Conservation (phyloP, 1,140 invertebrate genomes). For the Latrodectus geometricus region DNA sequence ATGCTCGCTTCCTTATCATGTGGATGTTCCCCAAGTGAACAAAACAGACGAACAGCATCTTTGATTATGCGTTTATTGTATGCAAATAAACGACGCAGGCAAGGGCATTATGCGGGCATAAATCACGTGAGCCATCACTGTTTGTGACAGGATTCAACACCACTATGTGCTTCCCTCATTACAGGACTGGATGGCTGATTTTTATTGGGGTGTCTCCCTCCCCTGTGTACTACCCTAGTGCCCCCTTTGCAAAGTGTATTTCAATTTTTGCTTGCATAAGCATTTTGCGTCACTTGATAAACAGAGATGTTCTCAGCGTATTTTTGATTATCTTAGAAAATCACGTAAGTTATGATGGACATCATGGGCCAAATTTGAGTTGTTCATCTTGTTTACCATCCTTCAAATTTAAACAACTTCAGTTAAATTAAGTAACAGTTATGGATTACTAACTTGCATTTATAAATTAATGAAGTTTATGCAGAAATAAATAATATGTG, state of each 20-base stretch:
- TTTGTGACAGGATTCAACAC: conserved; percentile 34
- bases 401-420: no score
- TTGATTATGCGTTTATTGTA: conserved; percentile 57
- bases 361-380: no score
- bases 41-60: background rate
- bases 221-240: no score
- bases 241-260: background rate
- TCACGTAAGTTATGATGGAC: no score
- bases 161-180: conserved; percentile 36
- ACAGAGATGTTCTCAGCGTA: background rate
- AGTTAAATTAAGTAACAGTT: no score
- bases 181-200: conserved; percentile 31
- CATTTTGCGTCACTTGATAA: background rate
- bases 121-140: conserved; percentile 45
- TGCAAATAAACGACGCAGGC: conserved; percentile 47
- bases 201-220: conserved; percentile 13
- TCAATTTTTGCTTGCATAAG: background rate
- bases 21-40: no score
- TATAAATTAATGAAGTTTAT: no score
- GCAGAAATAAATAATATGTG: no score
- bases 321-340: no score
- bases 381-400: no score
- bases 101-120: conserved; percentile 43
- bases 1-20: no score
- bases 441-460: no score